phyloP scores from a whole-genome alignment of 1,140 invertebrate species.

The Pseudomyrmex flavicornis region DNA sequence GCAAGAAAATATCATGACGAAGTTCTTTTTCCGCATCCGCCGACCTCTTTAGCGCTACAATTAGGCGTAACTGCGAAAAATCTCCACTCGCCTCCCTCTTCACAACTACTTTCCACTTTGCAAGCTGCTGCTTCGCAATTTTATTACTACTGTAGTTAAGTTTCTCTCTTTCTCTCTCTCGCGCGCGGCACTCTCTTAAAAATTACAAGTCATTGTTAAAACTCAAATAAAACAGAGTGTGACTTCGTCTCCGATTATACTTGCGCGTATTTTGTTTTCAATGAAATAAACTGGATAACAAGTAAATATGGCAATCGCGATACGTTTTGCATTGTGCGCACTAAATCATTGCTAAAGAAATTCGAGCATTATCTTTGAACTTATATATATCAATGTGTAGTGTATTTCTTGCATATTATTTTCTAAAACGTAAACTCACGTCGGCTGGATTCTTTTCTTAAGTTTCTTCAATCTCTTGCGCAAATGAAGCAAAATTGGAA shows the following conservation, averaged over 20 bases:
- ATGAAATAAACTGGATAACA: constrained; percentile 8
- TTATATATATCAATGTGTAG: neutral
- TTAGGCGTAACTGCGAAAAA: constrained; percentile 52
- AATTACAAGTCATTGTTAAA: constrained; percentile 13
- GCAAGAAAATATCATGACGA: constrained; percentile 65
- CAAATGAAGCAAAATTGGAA: constrained; percentile 74
- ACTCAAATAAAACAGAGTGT: neutral
- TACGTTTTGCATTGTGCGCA: neutral
- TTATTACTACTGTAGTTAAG: constrained; percentile 55
- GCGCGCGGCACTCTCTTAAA: neutral
- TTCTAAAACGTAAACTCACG: constrained; percentile 13
- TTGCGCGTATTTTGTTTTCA: neutral
- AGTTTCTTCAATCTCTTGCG: constrained; percentile 67
- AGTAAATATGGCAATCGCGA: neutral
- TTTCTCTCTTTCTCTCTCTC: constrained; percentile 18
- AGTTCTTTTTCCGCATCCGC: constrained; percentile 23
- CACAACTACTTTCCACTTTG: constrained; percentile 52
- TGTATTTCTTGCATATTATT: constrained; percentile 12
- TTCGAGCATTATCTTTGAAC: neutral
- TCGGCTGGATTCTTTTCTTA: constrained; percentile 48
- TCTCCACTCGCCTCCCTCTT: constrained; percentile 46
- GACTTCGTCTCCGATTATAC: neutral
- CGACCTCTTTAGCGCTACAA: constrained; percentile 28
- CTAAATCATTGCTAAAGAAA: neutral
- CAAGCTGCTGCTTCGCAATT: constrained; percentile 52